Evolutionary conservation across 1,140 invertebrate species (phyloP), one percentile per base, ranked within the genome.

Genomic region (Coboldia fuscipes): DNA sequence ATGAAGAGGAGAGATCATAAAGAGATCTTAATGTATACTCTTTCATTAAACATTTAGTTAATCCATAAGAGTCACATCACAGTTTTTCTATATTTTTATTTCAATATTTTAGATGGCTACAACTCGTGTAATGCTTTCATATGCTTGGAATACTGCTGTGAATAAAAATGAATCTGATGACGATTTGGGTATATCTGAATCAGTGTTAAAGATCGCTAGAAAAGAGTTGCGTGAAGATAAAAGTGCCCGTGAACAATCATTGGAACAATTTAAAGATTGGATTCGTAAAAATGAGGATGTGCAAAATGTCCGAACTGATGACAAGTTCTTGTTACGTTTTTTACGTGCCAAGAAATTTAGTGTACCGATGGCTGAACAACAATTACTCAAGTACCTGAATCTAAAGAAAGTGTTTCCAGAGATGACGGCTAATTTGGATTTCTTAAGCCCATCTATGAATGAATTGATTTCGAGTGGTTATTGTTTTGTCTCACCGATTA

Each of bases 271-370:
- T 40, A 56, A 62, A 30, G 62, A 72, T 5, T 78, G 73, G 73
- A 65, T 76, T 37, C 45, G 54, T n/a, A 66, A 75, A 46, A 75
- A 75, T 44, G 47, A 52, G 17, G 70, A 77, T 45, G 60, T 79
- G 30, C 56, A 56, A 42, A 68, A 76, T 48, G 66, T 75, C 14
- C 59, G 71, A 38, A 61, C 61, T 70, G 80, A 84, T 54, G 65
- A 70, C 28, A 63, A 56, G 35, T 85, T 83, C 50, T 57, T 84
- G 36, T 54, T 84, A 23, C 60, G 78, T 24, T 85, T 84, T 45
- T 57, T 84, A 30, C 61, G 79, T 3, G 64, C 68, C 27, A 75
- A 80, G 47, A 84, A 84, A 50, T 84, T 72, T 57, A 75, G 72
- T 42, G 62, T 86, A 13, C 73, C 72, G 2, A 70, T 81, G 64